Percentiles rank a stretch among this genome's conserved stretches.
These are phyloP conservation scores for Diuraphis noxia DNA, from an alignment of 1,140 invertebrate species.

Conservation along the genomic window DNA sequence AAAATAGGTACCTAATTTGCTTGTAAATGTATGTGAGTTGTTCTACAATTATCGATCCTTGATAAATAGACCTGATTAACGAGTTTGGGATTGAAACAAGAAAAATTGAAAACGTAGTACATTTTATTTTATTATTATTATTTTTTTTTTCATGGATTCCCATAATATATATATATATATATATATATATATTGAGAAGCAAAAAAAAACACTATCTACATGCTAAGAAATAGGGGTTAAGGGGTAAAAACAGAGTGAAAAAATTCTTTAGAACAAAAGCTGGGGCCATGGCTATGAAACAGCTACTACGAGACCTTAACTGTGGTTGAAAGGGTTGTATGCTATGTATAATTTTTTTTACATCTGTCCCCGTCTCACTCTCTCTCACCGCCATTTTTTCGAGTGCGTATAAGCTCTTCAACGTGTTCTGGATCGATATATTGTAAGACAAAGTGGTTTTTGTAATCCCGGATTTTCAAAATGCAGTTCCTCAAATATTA, in stretches of 20 bases:
- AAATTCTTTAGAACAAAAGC: constrained; percentile 44
- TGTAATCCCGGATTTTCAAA: neutral
- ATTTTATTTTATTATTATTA: neutral
- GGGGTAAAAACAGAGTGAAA: constrained; percentile 18
- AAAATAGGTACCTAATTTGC: neutral
- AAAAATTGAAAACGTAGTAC: neutral
- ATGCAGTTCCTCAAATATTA: neutral
- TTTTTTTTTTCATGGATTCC: neutral
- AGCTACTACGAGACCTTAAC: neutral
- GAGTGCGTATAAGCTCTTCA: constrained; percentile 38
- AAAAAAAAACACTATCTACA: constrained; percentile 7
- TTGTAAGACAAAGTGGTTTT: neutral
- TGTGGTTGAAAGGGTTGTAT: constrained; percentile 36
- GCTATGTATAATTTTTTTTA: constrained; percentile 20
- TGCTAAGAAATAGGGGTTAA: neutral
- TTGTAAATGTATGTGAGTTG: neutral
- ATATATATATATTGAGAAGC: neutral
- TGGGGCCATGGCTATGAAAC: constrained; percentile 30
- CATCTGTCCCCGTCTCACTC: neutral
- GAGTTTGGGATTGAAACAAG: neutral
- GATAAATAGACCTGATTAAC: constrained; percentile 1
- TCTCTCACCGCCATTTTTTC: neutral
- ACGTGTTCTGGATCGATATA: constrained; percentile 36
- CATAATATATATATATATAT: too few species aligned
- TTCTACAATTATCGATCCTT: neutral